Evolutionary conservation across 2,888 invertebrate genomes (phyloP).

Genomic region (Leptopterna dolabrata): DNA sequence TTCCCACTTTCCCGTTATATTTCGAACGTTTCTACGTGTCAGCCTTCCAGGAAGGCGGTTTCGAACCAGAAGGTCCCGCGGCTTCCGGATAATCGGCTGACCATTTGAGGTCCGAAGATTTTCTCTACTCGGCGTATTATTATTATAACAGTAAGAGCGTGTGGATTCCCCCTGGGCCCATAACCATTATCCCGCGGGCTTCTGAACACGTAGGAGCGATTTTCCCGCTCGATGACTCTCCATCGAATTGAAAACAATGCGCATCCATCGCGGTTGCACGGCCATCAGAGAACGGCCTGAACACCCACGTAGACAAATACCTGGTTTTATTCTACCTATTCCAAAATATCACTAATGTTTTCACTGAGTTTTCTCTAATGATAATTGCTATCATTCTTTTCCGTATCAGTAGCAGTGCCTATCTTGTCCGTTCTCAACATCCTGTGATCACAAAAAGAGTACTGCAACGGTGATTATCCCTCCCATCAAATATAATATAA

Average conservation of each 20-base stretch:
- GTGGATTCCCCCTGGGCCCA: neutral
- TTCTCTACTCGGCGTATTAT: neutral
- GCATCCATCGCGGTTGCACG: neutral
- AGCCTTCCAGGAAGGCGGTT: neutral
- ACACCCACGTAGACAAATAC: conserved; percentile 11
- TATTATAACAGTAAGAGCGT: conserved; percentile 19
- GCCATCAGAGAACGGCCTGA: neutral
- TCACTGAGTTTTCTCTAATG: too few relatives aligned
- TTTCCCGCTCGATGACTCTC: neutral
- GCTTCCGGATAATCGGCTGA: conserved; percentile 28
- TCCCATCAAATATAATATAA: too few relatives aligned
- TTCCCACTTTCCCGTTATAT: neutral
- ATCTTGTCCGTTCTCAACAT: too few relatives aligned
- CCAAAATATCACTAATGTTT: neutral
- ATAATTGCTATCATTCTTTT: too few relatives aligned
- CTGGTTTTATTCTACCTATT: neutral
- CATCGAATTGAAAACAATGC: conserved; percentile 14
- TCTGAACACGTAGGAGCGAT: conserved; percentile 17
- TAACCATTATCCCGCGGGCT: conserved; percentile 1
- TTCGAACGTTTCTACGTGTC: neutral
- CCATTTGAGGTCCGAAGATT: conserved; percentile 3
- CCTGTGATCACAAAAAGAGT: too few relatives aligned
- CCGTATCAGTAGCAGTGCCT: too few relatives aligned
- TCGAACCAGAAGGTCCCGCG: neutral
- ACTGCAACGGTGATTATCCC: too few relatives aligned